These are phyloP conservation scores for Lacerta agilis DNA, from an alignment of 2,797 vertebrate genomes.

Conservation along the genomic window DNA sequence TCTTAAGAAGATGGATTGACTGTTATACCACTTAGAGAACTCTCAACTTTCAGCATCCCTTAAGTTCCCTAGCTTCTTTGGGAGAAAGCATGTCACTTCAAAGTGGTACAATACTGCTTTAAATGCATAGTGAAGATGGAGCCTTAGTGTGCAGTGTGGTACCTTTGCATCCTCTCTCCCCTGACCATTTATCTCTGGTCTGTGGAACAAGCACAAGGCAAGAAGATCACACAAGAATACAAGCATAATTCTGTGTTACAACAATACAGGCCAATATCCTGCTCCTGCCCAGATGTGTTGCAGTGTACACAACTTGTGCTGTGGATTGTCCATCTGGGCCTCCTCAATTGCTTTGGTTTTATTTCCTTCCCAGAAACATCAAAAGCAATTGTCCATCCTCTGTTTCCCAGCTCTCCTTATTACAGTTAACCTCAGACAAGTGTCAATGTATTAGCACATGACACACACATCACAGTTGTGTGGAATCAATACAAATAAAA, in stretches of 20 bases:
- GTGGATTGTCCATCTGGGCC: neutral
- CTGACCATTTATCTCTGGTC: neutral
- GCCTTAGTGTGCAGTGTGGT: no score
- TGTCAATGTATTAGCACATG: neutral
- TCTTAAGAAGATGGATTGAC: no score
- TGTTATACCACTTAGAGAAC: no score
- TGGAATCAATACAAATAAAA: conserved; percentile 40
- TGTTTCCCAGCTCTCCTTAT: conserved; percentile 2
- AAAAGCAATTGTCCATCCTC: neutral
- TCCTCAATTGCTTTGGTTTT: neutral
- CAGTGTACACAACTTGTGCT: neutral
- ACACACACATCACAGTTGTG: neutral
- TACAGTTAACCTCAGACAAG: neutral
- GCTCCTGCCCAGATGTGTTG: neutral
- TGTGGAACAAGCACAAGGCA: neutral
- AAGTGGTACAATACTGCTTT: no score
- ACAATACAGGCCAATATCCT: neutral
- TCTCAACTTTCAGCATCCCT: no score
- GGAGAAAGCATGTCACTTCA: no score
- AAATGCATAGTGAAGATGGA: no score
- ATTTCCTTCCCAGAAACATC: neutral
- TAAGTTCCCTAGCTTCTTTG: no score
- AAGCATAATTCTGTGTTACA: no score
- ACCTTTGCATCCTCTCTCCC: no score
- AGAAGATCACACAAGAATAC: neutral